Evolutionary conservation across 2,113 vertebrate species (phyloP).

Genomic region (Fukomys damarensis): DNA sequence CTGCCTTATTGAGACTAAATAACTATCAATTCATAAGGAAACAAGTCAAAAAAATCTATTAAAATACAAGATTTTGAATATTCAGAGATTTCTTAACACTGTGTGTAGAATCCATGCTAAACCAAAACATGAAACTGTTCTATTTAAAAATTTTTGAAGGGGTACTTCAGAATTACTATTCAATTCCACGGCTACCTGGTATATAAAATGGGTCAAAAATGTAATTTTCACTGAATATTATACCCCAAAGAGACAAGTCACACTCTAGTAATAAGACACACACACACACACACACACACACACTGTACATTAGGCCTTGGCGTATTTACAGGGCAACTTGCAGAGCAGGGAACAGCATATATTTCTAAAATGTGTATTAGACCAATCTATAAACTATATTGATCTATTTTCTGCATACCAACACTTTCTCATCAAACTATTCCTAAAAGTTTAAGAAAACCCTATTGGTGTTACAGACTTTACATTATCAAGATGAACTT

Average conservation of each 20-base stretch:
- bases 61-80: slow-evolving; percentile 8
- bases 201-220: slow-evolving; percentile 37
- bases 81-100: slow-evolving; percentile 36
- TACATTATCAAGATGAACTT: neutral
- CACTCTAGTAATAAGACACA: neutral
- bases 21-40: neutral
- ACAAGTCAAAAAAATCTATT: neutral
- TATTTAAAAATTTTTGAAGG: slow-evolving; percentile 42
- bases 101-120: neutral
- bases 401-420: neutral
- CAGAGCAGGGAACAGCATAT: neutral
- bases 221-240: slow-evolving; percentile 45
- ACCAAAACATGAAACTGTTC: neutral
- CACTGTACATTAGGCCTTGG: neutral
- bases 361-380: slow-evolving; percentile 44
- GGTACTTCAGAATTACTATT: slow-evolving; percentile 38
- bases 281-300: neutral
- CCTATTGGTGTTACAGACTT: neutral
- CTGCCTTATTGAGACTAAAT: neutral
- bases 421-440: slow-evolving; percentile 32
- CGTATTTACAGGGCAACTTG: slow-evolving; percentile 18
- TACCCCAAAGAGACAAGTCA: slow-evolving; percentile 31
- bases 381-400: neutral
- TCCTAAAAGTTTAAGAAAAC: slow-evolving; percentile 43
- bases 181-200: slow-evolving; percentile 35